Base-by-base conservation (phyloP, 1,140 invertebrate species). In the Cydia fagiglandana region DNA sequence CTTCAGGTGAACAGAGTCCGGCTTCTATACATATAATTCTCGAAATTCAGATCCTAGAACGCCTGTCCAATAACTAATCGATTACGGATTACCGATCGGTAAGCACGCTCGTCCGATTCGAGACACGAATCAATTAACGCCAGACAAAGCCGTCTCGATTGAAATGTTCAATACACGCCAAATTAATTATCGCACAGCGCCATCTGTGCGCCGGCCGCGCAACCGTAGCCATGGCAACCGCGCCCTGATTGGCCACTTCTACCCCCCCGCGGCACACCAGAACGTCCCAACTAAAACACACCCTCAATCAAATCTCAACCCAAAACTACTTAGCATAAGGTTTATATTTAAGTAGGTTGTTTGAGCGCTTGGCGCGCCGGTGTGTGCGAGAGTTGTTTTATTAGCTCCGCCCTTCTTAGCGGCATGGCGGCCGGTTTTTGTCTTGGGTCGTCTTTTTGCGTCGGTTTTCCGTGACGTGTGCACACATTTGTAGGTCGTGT, bases 241-340 rank as follows among this genome's bases (percentile, higher is more conserved):
- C 78, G 79, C 85, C 83, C 86, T 92, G 85, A 91, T 92, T 92
- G 89, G 89, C 90, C 87, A 88, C 88, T 91, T 88, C 83, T 79
- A 24, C 75, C 66, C 50, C 47, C 61, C 53, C 34, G 41, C 73
- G 50, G 64, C 78, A 73, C 38, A 47, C 24, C 79, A 74, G 78
- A 90, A 87, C 79, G 80, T 50, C 73, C 75, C 83, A 89, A 88
- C 80, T 77, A 73, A 74, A 82, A 74, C 61, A 24, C 75, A 73
- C 73, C 38, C 38, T 75, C 76, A 85, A 80, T 87, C 81, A 76
- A 89, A 83, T 84, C 75, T 86, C 77, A 75, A 79, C 78, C 85
- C 83, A 89, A 82, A 61, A 10, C 10, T 4, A 41, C 79, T 45
- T 2, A 28, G 9, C 3, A 56, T 84, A 87, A 80, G 80, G 83